Percentiles rank a stretch among this genome's conserved stretches.
phyloP scores from a whole-genome alignment of 2,113 vertebrate genomes.

The Eolophus roseicapilla region DNA sequence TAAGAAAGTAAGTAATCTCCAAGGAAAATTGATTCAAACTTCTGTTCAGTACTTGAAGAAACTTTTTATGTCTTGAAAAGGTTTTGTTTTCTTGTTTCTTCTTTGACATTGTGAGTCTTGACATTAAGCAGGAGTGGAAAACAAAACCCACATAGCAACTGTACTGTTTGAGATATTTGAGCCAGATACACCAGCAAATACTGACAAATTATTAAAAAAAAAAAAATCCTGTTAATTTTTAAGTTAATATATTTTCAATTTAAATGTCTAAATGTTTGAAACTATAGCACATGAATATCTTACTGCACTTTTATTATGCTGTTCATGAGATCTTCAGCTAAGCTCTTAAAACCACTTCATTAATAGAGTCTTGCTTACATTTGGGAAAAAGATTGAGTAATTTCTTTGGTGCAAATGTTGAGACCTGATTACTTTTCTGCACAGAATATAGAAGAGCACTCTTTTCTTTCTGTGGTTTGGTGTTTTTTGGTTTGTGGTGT shows the following conservation, averaged over 20 bases:
- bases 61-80: background rate
- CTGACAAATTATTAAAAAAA: background rate
- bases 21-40: background rate
- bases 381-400: background rate
- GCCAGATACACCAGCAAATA: background rate
- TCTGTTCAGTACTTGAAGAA: background rate
- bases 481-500: background rate
- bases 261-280: background rate
- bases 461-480: background rate
- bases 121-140: background rate
- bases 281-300: background rate
- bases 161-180: background rate
- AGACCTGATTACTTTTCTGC: background rate
- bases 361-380: background rate
- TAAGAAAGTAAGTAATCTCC: background rate
- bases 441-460: background rate
- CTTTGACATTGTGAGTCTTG: background rate
- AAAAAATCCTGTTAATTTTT: background rate
- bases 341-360: background rate
- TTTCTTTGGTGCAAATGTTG: background rate
- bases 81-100: accelerated
- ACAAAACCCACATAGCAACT: background rate
- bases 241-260: background rate
- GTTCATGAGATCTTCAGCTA: background rate
- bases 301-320: background rate